Percentiles rank a stretch among this genome's conserved stretches.
These are phyloP conservation scores for Diabrotica balteata DNA, from an alignment of 2,888 invertebrate species.

Conservation along the genomic window DNA sequence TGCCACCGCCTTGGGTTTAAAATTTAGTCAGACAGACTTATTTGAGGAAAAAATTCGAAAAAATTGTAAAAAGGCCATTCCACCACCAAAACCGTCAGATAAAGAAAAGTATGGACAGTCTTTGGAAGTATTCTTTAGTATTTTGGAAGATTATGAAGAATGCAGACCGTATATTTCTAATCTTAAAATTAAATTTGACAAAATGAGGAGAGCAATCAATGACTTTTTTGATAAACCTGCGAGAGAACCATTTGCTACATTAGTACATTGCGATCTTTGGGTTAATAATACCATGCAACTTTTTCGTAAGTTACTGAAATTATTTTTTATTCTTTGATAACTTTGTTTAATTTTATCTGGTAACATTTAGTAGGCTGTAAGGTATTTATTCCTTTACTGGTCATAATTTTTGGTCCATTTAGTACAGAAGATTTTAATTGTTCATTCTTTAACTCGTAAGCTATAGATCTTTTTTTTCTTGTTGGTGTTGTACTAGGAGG, in stretches of 20 bases:
- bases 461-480: too few species aligned
- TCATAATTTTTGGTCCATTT: too few species aligned
- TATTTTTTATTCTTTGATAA: too few species aligned
- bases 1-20: conserved; percentile 14
- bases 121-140: conserved; percentile 15
- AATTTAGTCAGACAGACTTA: neutral
- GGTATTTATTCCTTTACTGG: too few species aligned
- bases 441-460: too few species aligned
- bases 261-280: conserved; percentile 67
- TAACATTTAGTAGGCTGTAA: too few species aligned
- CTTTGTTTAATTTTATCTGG: too few species aligned
- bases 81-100: neutral
- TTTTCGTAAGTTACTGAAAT: conserved; percentile 8
- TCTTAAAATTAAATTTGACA: conserved; percentile 16
- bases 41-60: conserved; percentile 21
- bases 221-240: conserved; percentile 5
- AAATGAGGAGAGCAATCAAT: conserved; percentile 23
- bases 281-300: conserved; percentile 66
- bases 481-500: too few species aligned
- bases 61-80: conserved; percentile 7
- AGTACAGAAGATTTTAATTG: too few species aligned
- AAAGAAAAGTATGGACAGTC: neutral
- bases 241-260: conserved; percentile 60
- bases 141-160: conserved; percentile 27
- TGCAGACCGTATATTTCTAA: conserved; percentile 21